Evolutionary conservation across 2,113 vertebrate species (phyloP), one percentile per base, ranked within the genome.

Genomic region (Sardina pilchardus): DNA sequence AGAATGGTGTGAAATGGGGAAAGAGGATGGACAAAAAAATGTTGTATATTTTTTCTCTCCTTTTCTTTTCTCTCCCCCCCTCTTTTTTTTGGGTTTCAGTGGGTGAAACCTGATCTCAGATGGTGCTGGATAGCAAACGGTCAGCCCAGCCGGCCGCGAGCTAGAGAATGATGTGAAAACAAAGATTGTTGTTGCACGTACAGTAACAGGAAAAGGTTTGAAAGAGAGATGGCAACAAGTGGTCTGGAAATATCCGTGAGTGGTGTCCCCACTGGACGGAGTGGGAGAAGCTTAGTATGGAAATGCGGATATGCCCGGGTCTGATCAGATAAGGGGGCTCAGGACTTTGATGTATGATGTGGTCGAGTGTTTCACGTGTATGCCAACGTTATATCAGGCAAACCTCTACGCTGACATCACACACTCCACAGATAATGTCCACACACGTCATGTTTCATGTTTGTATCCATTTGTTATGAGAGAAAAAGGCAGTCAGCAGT

Each of bases 1-100:
- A 1, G 90, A 91, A 16, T 53, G 87, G 26, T 81, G 59, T 63
- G 9, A 84, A 50, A 83, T 83, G 39, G 44, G 43, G 81, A 81
- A 45, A 17, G 24, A 85, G 67, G 59, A 85, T 82, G 53, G 36
- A 81, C n/a, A 56, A 48, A 63, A 78, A 34, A 39, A 17, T 78
- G 67, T 17, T 10, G 43, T 81, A 17, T 82, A n/a, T 48, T 30
- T 83, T 83, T 50, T 83, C 45, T 50, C 53, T 30, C 44, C 81
- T 34, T 47, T 47, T 48, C 12, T 36, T 26, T 63, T 21, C n/a
- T 63, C n/a, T 0, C 9, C 10, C 26, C 34, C 9, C 26, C n/a
- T 75, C 19, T 30, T 75, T 78, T 12, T 19, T 34, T 19, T 30
- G 36, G 12, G 71, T 36, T 78, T 78, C 71, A 36, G 63, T 36